Conservation (phyloP, 2,113 vertebrate species). For the Silurus asotus region DNA sequence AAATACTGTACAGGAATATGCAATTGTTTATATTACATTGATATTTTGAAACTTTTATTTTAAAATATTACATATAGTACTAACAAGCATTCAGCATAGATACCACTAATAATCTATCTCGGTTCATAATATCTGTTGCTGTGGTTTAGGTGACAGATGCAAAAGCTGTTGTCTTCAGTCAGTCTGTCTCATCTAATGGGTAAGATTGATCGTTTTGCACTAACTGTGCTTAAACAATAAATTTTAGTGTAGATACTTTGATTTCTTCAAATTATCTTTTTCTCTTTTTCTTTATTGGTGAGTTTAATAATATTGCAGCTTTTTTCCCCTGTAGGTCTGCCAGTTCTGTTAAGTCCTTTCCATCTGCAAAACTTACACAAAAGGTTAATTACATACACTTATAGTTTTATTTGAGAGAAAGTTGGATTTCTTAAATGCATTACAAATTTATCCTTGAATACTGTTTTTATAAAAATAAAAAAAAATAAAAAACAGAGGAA, state of each 20-base stretch:
- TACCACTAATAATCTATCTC: no score
- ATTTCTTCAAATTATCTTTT: no score
- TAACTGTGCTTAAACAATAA: not conserved
- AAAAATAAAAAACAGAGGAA: slow-evolving; percentile 24
- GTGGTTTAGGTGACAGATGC: slow-evolving; percentile 47
- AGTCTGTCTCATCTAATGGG: slow-evolving; percentile 49
- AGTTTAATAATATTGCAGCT: not conserved
- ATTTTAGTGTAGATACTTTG: not conserved
- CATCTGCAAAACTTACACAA: slow-evolving; percentile 29
- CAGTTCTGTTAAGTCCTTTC: slow-evolving; percentile 48
- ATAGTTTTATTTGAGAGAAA: not conserved
- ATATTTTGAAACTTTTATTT: no score
- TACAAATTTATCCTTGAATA: not conserved
- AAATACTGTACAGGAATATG: no score
- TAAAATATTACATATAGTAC: no score
- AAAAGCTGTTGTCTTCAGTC: slow-evolving; percentile 45
- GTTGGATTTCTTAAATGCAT: not conserved
- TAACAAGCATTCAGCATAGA: not conserved
- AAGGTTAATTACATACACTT: slow-evolving; percentile 35
- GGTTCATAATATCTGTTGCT: not conserved
- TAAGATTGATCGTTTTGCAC: slow-evolving; percentile 20
- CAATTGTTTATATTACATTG: no score
- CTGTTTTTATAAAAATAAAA: not conserved
- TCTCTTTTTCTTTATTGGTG: not conserved
- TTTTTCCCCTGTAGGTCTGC: slow-evolving; percentile 16